Percentiles rank a stretch among this genome's conserved stretches.
Evolutionary conservation across 2,797 vertebrate species (phyloP).

Genomic region (Labroides dimidiatus): DNA sequence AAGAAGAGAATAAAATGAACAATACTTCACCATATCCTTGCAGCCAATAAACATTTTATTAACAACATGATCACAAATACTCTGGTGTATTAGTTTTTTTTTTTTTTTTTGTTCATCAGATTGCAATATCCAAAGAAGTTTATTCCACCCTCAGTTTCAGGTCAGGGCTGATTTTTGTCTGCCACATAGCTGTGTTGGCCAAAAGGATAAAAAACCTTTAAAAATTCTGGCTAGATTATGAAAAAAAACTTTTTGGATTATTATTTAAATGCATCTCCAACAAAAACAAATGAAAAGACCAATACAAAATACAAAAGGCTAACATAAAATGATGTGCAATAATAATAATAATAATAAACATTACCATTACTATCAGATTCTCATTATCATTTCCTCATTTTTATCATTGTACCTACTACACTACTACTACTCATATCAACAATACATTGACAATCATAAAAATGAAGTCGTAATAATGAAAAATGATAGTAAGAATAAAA

Average conservation of each 20-base stretch:
- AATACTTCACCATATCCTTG: conserved; percentile 82
- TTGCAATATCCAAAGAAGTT: conserved; percentile 86
- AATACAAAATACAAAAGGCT: conserved; percentile 92
- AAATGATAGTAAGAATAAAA: conserved; percentile 78
- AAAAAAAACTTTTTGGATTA: conserved; percentile 82
- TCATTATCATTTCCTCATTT: conserved; percentile 65
- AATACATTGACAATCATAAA: conserved; percentile 68
- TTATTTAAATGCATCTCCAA: conserved; percentile 74
- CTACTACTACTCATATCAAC: conserved; percentile 69
- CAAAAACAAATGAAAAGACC: conserved; percentile 84
- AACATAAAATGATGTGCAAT: conserved; percentile 88
- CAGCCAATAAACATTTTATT: conserved; percentile 97
- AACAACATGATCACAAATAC: conserved; percentile 96
- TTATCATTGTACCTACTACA: conserved; percentile 63
- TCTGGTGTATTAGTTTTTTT: conserved; percentile 84
- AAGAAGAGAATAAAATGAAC: conserved; percentile 81
- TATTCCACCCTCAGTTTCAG: conserved; percentile 79
- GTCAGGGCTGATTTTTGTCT: conserved; percentile 72
- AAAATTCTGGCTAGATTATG: conserved; percentile 79
- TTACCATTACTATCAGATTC: conserved; percentile 75
- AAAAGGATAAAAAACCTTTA: conserved; percentile 80
- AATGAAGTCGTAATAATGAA: conserved; percentile 75
- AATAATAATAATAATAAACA: conserved; percentile 82
- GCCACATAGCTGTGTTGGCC: conserved; percentile 81
- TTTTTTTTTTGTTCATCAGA: conserved; percentile 80